These are phyloP conservation scores for Erpetoichthys calabaricus DNA, from an alignment of 2,797 vertebrate genomes.

Conservation along the genomic window DNA sequence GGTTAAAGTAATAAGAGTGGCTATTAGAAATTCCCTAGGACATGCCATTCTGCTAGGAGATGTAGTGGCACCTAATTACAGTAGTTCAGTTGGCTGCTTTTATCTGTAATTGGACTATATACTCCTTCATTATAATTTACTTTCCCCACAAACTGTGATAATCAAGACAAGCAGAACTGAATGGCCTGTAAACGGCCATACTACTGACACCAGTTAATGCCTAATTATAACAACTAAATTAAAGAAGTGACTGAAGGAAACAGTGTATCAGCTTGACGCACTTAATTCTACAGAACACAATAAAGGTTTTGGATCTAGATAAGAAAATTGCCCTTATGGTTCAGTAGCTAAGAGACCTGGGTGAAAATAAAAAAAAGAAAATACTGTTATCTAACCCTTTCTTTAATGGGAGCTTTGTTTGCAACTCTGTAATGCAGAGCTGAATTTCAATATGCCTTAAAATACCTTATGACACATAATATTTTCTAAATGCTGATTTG, in stretches of 20 bases:
- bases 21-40: slow-evolving; percentile 77
- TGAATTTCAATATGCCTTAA: too few relatives aligned
- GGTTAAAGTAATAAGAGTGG: slow-evolving; percentile 69
- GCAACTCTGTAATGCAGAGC: too few relatives aligned
- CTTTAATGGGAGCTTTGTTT: neutral
- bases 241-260: slow-evolving; percentile 82
- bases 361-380: slow-evolving; percentile 1
- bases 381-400: neutral
- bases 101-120: slow-evolving; percentile 99
- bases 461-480: too few relatives aligned
- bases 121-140: slow-evolving; percentile 99
- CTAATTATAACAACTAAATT: slow-evolving; percentile 99
- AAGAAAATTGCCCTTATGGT: slow-evolving; percentile 59
- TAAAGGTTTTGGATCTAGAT: slow-evolving; percentile 65
- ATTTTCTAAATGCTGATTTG: too few relatives aligned
- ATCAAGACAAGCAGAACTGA: slow-evolving; percentile 99
- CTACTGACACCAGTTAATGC: slow-evolving; percentile 98
- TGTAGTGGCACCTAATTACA: slow-evolving; percentile 98
- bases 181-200: slow-evolving; percentile 93
- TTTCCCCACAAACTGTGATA: slow-evolving; percentile 97
- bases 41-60: slow-evolving; percentile 82
- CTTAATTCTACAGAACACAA: slow-evolving; percentile 87
- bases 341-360: slow-evolving; percentile 32
- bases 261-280: slow-evolving; percentile 70
- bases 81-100: slow-evolving; percentile 91